These are phyloP conservation scores for Pungitius pungitius DNA, from an alignment of 2,113 vertebrate species.

Conservation along the genomic window DNA sequence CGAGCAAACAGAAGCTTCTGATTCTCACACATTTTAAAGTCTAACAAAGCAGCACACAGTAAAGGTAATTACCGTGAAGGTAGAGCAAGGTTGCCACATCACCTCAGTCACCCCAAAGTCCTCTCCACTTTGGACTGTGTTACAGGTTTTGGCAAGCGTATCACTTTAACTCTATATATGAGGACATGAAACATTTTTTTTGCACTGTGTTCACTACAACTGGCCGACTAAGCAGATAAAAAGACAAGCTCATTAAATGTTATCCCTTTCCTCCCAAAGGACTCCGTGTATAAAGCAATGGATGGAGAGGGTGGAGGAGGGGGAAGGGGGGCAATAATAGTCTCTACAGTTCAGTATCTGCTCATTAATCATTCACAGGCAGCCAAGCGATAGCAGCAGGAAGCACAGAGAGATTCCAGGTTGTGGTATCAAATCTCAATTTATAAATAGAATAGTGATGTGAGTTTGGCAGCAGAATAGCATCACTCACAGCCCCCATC, in stretches of 20 bases:
- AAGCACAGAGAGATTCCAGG: conserved; percentile 75
- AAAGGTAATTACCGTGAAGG: too few relatives aligned
- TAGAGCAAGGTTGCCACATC: too few relatives aligned
- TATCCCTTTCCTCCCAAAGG: conserved; percentile 44
- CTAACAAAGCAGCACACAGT: neutral
- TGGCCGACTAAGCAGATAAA: conserved; percentile 42
- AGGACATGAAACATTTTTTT: conserved; percentile 21
- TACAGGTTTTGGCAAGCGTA: neutral
- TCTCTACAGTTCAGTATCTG: conserved; percentile 78
- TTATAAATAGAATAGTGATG: conserved; percentile 82
- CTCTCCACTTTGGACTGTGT: too few relatives aligned
- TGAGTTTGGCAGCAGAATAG: conserved; percentile 57
- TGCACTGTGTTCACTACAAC: conserved; percentile 22
- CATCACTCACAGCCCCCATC: conserved; percentile 58
- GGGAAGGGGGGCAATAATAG: conserved; percentile 71
- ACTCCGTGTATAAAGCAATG: conserved; percentile 40
- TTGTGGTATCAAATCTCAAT: conserved; percentile 80
- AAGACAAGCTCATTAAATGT: conserved; percentile 46
- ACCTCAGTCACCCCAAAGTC: too few relatives aligned
- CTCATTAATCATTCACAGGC: conserved; percentile 84
- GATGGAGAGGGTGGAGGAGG: conserved; percentile 36
- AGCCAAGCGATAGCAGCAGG: conserved; percentile 76
- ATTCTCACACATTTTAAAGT: neutral
- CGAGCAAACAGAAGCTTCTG: neutral
- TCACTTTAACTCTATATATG: conserved; percentile 10